Conservation (phyloP, 1,140 invertebrate genomes). For the Chymomyza costata region DNA sequence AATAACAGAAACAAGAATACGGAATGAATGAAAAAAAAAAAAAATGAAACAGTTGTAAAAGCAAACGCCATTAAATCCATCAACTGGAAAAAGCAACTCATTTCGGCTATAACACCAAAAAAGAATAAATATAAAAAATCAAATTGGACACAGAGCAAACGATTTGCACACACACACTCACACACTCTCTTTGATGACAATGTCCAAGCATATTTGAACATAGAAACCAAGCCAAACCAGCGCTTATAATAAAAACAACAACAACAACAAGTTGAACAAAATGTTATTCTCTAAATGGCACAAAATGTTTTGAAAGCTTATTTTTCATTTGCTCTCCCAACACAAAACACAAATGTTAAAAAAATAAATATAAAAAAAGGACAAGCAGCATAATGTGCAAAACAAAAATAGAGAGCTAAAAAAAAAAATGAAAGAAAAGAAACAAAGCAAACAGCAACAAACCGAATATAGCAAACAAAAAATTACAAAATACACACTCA, state of each 20-base stretch:
- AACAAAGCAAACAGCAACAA: constrained; percentile 30
- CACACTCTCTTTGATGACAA: constrained; percentile 35
- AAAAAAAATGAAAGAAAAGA: constrained; percentile 40
- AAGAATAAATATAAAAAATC: constrained; percentile 57
- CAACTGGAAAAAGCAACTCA: constrained; percentile 70
- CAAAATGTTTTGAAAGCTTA: constrained; percentile 71
- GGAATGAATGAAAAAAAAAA: too few relatives aligned
- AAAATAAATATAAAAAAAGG: constrained; percentile 22
- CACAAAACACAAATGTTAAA: constrained; percentile 18
- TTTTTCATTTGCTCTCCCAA: constrained; percentile 61
- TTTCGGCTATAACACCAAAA: constrained; percentile 46
- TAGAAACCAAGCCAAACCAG: constrained; percentile 56
- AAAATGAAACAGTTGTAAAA: constrained; percentile 61
- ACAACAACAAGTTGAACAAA: constrained; percentile 43
- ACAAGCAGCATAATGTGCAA: constrained; percentile 29
- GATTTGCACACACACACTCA: constrained; percentile 26
- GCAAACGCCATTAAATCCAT: constrained; percentile 70
- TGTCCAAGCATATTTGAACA: constrained; percentile 54
- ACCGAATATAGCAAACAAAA: constrained; percentile 26
- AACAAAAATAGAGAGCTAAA: constrained; percentile 17
- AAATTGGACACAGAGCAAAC: constrained; percentile 58
- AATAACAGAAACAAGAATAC: too few relatives aligned
- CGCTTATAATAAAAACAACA: constrained; percentile 67
- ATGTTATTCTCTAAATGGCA: constrained; percentile 71
- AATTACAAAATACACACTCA: constrained; percentile 36